Evolutionary conservation across 2,888 invertebrate genomes (phyloP).

Genomic region (Rhyacophila evoluta): DNA sequence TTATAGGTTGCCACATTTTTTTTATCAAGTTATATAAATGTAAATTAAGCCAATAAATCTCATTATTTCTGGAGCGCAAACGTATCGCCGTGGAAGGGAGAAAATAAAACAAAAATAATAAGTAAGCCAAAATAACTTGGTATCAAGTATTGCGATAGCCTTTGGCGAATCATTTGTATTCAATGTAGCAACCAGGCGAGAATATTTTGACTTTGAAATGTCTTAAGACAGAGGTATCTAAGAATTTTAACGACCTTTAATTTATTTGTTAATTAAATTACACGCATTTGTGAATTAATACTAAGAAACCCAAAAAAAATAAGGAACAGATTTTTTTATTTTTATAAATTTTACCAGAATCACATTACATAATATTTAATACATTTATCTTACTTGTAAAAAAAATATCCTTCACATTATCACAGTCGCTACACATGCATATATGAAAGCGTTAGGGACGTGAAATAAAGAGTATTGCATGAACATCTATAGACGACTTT

Average conservation of each 20-base stretch:
- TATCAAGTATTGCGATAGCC: slow-evolving; percentile 18
- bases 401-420: no score
- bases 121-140: slow-evolving; percentile 7
- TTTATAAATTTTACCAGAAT: no score
- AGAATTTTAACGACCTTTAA: not conserved
- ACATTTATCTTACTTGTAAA: no score
- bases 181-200: not conserved
- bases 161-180: slow-evolving; percentile 8
- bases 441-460: no score
- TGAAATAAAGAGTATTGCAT: no score
- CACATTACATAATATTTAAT: no score
- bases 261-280: no score
- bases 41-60: slow-evolving; percentile 24
- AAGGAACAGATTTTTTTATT: no score
- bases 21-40: slow-evolving; percentile 17
- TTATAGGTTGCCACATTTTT: not conserved
- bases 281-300: no score
- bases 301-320: no score
- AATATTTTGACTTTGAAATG: slow-evolving; percentile 6
- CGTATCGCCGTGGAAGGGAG: slow-evolving; percentile 4
- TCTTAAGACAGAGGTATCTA: not conserved
- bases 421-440: no score
- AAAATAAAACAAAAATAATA: slow-evolving; percentile 4
- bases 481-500: no score
- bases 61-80: slow-evolving; percentile 15